Evolutionary conservation across 2,797 vertebrate species (phyloP), one percentile per base, ranked within the genome.

Genomic region (Bradypodion ventrale): DNA sequence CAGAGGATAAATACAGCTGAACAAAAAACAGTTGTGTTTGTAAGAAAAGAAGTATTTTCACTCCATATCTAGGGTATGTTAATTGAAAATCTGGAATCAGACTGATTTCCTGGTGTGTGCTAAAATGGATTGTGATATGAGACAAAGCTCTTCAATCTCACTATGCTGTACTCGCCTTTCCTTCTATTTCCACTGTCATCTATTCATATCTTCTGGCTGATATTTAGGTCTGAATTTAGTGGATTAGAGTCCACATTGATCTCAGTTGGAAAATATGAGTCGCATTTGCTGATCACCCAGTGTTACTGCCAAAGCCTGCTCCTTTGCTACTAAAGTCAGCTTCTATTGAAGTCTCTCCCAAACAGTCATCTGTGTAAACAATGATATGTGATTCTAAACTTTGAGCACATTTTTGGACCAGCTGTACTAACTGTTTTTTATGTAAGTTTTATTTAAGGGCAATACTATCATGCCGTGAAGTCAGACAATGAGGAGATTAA

Each of bases 341-440:
- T 94, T 93, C 94, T 93, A 96, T 97, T 98, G 97, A 99, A 97
- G 97, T 98, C 92, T 83, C 86, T 94, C 94, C 95, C 95, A 95
- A 96, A 95, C 92, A 96, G 91, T 96, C 98, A 98, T 98, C 97
- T 99, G 98, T 97, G 92, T 96, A 98, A 99, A 98, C 97, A 99
- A 96, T 94, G 96, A 95, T 96, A 93, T 97, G 96, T 97, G 95
- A 95, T 96, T 97, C 97, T 97, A 97, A 98, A 97, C 96, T 97
- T 95, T 96, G 95, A 96, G 95, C 95, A 95, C 96, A 96, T 97
- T 97, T 97, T 97, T 90, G 88, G 93, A 91, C 95, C 97, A 98
- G 97, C 97, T 98, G 97, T 97, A 97, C 97, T 96, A 98, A 97
- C 97, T 95, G 93, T 90, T 93, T 93, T 81, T 95, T 92, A 95